These are phyloP conservation scores for Setipinna tenuifilis DNA, from an alignment of 2,797 vertebrate species.

Conservation along the genomic window DNA sequence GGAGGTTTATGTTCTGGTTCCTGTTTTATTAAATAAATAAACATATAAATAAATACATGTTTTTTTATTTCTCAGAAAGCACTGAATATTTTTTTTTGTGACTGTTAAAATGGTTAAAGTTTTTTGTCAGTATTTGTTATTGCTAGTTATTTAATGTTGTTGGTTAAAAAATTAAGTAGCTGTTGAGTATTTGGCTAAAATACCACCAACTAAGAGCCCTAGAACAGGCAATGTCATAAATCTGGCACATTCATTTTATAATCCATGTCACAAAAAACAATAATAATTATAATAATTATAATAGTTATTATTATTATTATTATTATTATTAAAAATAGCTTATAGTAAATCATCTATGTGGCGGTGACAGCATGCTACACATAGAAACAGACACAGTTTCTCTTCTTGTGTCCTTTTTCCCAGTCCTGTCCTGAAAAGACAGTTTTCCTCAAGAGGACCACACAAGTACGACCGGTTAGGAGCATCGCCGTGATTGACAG, in stretches of 20 bases:
- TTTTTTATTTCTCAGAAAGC: neutral
- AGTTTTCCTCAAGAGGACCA: constrained; percentile 15
- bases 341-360: neutral
- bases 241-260: too few relatives aligned
- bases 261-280: neutral
- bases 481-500: constrained; percentile 43
- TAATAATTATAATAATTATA: neutral
- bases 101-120: neutral
- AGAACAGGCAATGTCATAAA: too few relatives aligned
- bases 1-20: neutral
- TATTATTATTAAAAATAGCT: too few relatives aligned
- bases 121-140: neutral
- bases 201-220: too few relatives aligned
- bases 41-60: neutral
- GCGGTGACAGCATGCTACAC: neutral
- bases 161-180: too few relatives aligned
- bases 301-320: too few relatives aligned
- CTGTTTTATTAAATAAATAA: neutral
- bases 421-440: neutral
- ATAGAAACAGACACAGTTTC: neutral
- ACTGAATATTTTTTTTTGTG: neutral
- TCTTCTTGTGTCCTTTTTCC: neutral
- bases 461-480: neutral
- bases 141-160: too few relatives aligned
- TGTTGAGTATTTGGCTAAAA: too few relatives aligned